These are phyloP conservation scores for Lycorma delicatula DNA, from an alignment of 1,140 invertebrate genomes.

Conservation along the genomic window DNA sequence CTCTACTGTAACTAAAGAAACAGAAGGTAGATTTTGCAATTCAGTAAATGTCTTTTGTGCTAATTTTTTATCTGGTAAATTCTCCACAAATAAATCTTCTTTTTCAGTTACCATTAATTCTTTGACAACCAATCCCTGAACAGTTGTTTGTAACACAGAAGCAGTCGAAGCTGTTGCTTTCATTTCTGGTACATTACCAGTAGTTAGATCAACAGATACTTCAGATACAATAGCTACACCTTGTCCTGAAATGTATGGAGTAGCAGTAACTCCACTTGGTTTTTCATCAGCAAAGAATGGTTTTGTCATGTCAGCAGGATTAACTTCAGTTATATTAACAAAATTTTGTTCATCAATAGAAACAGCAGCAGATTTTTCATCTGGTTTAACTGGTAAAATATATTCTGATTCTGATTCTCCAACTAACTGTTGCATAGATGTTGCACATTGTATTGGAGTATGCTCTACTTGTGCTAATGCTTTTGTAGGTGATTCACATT, in stretches of 20 bases:
- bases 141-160: constrained; percentile 34
- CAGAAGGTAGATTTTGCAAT: constrained; percentile 39
- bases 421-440: constrained; percentile 43
- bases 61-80: constrained; percentile 32
- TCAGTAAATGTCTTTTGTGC: constrained; percentile 37
- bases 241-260: constrained; percentile 41
- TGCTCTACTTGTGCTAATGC: constrained; percentile 31
- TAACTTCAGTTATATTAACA: constrained; percentile 24
- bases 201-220: constrained; percentile 36
- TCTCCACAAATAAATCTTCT: constrained; percentile 36
- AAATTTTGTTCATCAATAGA: constrained; percentile 24
- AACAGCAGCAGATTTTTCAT: constrained; percentile 21
- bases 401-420: constrained; percentile 36
- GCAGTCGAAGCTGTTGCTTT: constrained; percentile 36
- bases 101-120: constrained; percentile 45
- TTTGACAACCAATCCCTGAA: constrained; percentile 43
- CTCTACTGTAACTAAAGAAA: constrained; percentile 27
- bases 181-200: constrained; percentile 35
- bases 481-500: constrained; percentile 21
- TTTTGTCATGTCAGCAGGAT: constrained; percentile 30
- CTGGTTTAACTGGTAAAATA: constrained; percentile 16
- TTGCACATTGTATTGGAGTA: constrained; percentile 40
- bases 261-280: constrained; percentile 35
- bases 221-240: constrained; percentile 44
- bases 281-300: constrained; percentile 33